Conservation (phyloP, 1,140 invertebrate genomes). For the Drosophila ambigua region DNA sequence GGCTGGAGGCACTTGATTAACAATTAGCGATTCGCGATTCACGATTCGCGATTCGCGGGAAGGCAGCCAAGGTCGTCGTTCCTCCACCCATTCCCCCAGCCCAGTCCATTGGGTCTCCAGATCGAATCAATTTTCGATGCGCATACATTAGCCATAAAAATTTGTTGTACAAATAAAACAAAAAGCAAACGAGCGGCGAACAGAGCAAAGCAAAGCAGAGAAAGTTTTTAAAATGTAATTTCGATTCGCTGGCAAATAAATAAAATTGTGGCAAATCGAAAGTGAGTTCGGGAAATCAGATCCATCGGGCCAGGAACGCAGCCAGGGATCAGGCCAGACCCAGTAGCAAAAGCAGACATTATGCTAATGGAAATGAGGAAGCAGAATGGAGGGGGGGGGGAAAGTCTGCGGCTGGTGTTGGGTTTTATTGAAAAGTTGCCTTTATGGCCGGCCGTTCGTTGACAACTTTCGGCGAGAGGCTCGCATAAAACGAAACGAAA, state of each 20-base stretch:
- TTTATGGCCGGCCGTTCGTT: constrained; percentile 62
- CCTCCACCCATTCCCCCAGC: not conserved
- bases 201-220: not conserved
- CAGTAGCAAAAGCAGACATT: constrained; percentile 53
- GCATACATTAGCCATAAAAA: constrained; percentile 80
- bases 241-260: constrained; percentile 59
- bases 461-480: constrained; percentile 70
- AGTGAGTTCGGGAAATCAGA: constrained; percentile 53
- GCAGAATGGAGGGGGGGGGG: not conserved
- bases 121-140: constrained; percentile 62
- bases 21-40: constrained; percentile 23
- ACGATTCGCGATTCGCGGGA: too few species aligned
- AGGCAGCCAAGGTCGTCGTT: not conserved
- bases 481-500: constrained; percentile 80
- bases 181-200: constrained; percentile 47
- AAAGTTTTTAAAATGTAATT: constrained; percentile 81
- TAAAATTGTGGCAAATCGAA: constrained; percentile 76
- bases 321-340: not conserved
- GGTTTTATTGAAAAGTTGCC: constrained; percentile 62
- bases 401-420: constrained; percentile 63
- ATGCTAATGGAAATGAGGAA: constrained; percentile 71
- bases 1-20: constrained; percentile 32
- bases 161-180: constrained; percentile 40
- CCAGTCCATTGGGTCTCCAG: not conserved
- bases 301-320: constrained; percentile 21